Evolutionary conservation across 1,140 invertebrate species (phyloP), one percentile per base, ranked within the genome.

Genomic region (Euwallacea similis): DNA sequence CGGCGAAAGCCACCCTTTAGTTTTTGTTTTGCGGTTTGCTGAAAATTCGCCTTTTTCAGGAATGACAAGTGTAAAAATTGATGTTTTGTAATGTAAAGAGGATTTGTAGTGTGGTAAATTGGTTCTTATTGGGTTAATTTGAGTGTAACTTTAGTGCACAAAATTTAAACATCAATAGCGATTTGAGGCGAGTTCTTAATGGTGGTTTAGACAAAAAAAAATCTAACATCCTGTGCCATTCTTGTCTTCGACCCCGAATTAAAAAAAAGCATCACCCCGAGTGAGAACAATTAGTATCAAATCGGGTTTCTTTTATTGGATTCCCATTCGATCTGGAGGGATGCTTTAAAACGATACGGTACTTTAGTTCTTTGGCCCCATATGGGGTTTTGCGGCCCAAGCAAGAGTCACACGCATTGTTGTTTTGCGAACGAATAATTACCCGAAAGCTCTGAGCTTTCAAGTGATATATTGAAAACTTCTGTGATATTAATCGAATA

Each of bases 21-120:
- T 56, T 70, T 64, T 43, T 63, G 54, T 43, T 56, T 66, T 44
- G 53, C 65, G 9, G 42, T 43, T 50, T 66, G 21, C 21, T 33
- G 21, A 33, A 33, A 33, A 33, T 33, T 33, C 4, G 21, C 16
- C 42, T 43, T 11, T 65, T 68, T 21, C 21, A 68, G 21, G 21
- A 42, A 55, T 56, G 66, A 47, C 56, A 68, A 68, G 58, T 68
- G 66, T 68, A 53, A 50, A 59, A 68, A 68, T 60, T 46, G 47
- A 33, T 33, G 21, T 33, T 33, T 33, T 33, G 4, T 33, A 33
- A 33, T 33, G 21, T 33, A 33, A 33, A 33, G 21, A 33, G 21
- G 21, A 4, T 33, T 33, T 33, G 21, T 33, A 33, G 21, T 33
- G 21, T 33, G 21, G 21, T 33, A 33, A 33, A 33, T 33, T 33